Percentiles rank a stretch among this genome's conserved stretches.
phyloP scores from a whole-genome alignment of 2,888 invertebrate genomes.

The Conistra vaccinii region DNA sequence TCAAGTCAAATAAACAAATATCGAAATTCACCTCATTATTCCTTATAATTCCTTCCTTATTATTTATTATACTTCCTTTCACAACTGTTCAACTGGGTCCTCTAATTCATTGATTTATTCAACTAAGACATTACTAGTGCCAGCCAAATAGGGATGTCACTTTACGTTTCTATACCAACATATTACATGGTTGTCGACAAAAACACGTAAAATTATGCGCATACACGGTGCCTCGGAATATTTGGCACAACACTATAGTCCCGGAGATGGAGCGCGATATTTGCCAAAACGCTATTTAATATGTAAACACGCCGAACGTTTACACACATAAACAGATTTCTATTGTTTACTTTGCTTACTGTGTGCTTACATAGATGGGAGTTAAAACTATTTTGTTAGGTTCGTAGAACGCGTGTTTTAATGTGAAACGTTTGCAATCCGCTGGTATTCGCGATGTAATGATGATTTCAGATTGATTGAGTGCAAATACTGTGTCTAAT shows the following conservation, averaged over 20 bases:
- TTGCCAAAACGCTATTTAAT: conserved; percentile 65
- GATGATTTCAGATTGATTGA: conserved; percentile 32
- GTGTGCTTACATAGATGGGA: conserved; percentile 39
- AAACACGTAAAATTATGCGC: conserved; percentile 76
- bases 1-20: not conserved
- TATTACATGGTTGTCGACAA: conserved; percentile 44
- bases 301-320: conserved; percentile 58
- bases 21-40: not conserved
- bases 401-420: conserved; percentile 30
- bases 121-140: conserved; percentile 30
- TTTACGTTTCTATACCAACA: conserved; percentile 41
- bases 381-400: conserved; percentile 57
- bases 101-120: conserved; percentile 16
- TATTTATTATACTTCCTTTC: too few species aligned
- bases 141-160: conserved; percentile 44
- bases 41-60: too few species aligned
- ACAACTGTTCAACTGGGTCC: not conserved
- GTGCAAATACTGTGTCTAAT: conserved; percentile 30
- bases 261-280: conserved; percentile 60
- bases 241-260: conserved; percentile 72
- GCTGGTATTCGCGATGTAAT: not conserved
- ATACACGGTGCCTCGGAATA: conserved; percentile 77
- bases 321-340: conserved; percentile 62
- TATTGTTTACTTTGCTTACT: conserved; percentile 58
- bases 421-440: conserved; percentile 22